Evolutionary conservation across 2,113 vertebrate species (phyloP).

Genomic region (Calyptomena viridis): DNA sequence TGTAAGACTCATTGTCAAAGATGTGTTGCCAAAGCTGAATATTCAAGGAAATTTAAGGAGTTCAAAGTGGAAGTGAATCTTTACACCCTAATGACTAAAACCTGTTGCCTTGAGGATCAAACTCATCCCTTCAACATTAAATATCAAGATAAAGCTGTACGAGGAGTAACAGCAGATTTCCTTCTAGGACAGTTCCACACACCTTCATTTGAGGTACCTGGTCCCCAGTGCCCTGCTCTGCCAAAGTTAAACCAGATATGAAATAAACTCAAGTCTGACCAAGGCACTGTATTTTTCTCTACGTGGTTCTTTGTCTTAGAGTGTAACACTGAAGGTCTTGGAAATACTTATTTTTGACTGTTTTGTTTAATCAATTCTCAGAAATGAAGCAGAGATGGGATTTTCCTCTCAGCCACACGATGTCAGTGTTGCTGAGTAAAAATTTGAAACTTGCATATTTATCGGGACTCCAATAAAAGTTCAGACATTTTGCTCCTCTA

Average conservation of each 20-base stretch:
- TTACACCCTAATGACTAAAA: background rate
- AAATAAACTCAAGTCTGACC: background rate
- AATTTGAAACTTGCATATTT: background rate
- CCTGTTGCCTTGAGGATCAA: background rate
- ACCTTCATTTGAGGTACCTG: background rate
- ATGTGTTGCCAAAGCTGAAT: background rate
- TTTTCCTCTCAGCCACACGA: conserved; percentile 24
- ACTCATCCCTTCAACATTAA: background rate
- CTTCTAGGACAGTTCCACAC: background rate
- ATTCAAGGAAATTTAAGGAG: background rate
- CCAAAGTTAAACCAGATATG: background rate
- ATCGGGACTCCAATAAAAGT: background rate
- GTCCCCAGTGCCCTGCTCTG: background rate
- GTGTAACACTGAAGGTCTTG: background rate
- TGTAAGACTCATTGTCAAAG: background rate
- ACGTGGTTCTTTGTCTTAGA: background rate
- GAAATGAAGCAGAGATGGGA: background rate
- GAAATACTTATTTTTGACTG: background rate
- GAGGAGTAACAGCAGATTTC: background rate
- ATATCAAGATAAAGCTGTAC: background rate
- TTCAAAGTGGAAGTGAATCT: background rate
- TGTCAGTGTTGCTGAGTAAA: conserved; percentile 21
- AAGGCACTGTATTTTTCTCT: background rate
- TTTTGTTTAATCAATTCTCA: background rate
- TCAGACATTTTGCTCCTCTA: background rate